Evolutionary conservation across 1,140 invertebrate species (phyloP).

Genomic region (Orius laevigatus): DNA sequence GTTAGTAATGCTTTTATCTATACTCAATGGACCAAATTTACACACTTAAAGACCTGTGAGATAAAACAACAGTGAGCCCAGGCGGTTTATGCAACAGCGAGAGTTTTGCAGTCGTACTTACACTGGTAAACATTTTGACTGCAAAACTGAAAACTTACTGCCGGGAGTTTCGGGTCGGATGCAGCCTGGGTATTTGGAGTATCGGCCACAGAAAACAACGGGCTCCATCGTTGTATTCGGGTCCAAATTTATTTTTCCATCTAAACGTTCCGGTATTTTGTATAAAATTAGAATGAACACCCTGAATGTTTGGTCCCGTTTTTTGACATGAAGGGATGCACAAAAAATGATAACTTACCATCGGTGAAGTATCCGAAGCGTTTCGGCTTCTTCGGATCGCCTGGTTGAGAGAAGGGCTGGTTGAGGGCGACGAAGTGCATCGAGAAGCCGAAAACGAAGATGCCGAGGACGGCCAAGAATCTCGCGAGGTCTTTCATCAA

Average conservation of each 20-base stretch:
- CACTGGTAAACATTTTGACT: too few relatives aligned
- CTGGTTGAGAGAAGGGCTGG: slow-evolving; percentile 52
- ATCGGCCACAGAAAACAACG: slow-evolving; percentile 8
- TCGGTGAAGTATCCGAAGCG: slow-evolving; percentile 42
- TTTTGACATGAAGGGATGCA: neutral
- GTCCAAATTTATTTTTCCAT: neutral
- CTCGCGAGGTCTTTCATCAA: slow-evolving; percentile 81
- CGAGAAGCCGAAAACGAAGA: slow-evolving; percentile 97
- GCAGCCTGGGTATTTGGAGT: slow-evolving; percentile 8
- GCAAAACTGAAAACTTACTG: slow-evolving; percentile 5
- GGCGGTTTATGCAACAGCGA: too few relatives aligned
- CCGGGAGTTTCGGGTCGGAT: slow-evolving; percentile 3
- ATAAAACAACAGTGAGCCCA: too few relatives aligned
- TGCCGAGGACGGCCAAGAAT: slow-evolving; percentile 89
- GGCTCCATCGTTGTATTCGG: neutral
- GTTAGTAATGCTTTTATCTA: too few relatives aligned
- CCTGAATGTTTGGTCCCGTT: too few relatives aligned
- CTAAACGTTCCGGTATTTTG: neutral
- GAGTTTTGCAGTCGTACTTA: too few relatives aligned
- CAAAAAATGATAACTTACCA: slow-evolving; percentile 39
- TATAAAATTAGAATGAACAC: too few relatives aligned
- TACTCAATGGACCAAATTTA: neutral
- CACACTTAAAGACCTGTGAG: too few relatives aligned
- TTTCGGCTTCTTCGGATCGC: too few relatives aligned
- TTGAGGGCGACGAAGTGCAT: slow-evolving; percentile 93